Conservation (phyloP, 2,797 vertebrate species). For the Sardinella longiceps region DNA sequence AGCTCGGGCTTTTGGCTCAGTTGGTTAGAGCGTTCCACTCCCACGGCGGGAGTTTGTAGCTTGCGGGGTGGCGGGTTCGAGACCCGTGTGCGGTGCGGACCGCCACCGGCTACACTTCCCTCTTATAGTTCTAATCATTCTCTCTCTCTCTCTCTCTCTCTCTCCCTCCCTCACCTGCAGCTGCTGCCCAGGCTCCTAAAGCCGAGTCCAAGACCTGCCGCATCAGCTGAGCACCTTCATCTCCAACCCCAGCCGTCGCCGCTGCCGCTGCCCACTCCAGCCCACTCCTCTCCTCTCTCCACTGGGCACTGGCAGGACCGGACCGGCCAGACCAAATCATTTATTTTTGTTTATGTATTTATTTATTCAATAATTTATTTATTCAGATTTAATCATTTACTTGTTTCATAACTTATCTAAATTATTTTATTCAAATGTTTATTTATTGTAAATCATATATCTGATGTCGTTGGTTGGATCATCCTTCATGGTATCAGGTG, state of each 20-base stretch:
- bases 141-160: not conserved
- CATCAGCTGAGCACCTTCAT: conserved; percentile 57
- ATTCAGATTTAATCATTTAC: not conserved
- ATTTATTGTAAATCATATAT: not conserved
- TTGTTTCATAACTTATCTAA: not conserved
- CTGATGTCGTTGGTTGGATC: not conserved
- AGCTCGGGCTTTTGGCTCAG: too few relatives aligned
- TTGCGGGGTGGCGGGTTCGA: too few relatives aligned
- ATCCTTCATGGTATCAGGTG: not conserved
- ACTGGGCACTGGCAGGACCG: not conserved
- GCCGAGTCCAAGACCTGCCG: conserved; percentile 75
- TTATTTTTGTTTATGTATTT: not conserved
- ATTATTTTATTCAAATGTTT: not conserved
- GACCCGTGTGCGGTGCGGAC: too few relatives aligned
- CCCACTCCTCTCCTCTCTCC: not conserved
- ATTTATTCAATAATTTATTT: not conserved
- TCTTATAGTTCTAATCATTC: too few relatives aligned
- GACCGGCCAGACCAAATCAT: not conserved
- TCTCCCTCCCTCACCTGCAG: conserved; percentile 45
- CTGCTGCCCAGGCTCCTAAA: conserved; percentile 54
- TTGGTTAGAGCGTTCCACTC: too few relatives aligned
- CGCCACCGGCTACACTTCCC: too few relatives aligned
- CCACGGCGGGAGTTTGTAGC: too few relatives aligned
- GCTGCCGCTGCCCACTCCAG: not conserved
- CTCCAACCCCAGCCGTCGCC: too few relatives aligned